Conservation (phyloP, 2,888 invertebrate species). For the Cantharis lateralis region DNA sequence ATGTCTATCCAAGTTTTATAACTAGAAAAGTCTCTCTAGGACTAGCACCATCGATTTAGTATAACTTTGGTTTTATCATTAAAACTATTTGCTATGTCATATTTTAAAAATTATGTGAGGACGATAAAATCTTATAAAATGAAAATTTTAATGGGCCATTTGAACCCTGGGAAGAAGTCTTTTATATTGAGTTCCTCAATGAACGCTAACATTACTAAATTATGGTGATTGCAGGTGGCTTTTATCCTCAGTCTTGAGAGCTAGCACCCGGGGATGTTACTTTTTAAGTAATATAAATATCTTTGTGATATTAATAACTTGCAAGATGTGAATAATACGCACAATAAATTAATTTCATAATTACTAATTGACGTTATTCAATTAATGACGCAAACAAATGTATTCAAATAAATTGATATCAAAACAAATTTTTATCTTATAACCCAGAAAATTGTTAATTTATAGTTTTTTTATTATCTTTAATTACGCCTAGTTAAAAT, state of each 20-base stretch:
- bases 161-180: background rate
- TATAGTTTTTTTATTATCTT: background rate
- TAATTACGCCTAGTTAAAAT: background rate
- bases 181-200: background rate
- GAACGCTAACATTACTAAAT: background rate
- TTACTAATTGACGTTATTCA: background rate
- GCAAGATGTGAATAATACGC: background rate
- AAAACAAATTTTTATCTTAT: background rate
- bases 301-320: background rate
- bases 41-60: background rate
- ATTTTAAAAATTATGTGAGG: background rate
- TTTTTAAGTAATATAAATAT: no score
- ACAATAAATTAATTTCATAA: background rate
- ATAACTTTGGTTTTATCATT: no score
- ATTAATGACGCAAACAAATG: background rate
- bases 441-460: background rate
- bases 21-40: background rate
- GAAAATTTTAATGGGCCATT: background rate
- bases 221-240: no score
- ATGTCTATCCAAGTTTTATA: background rate
- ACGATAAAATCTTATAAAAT: background rate
- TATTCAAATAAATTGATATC: background rate
- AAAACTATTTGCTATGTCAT: no score
- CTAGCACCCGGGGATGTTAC: no score
- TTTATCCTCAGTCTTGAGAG: no score